Evolutionary conservation across 2,797 vertebrate genomes (phyloP), one percentile per base, ranked within the genome.

Genomic region (Bradypodion pumilum): DNA sequence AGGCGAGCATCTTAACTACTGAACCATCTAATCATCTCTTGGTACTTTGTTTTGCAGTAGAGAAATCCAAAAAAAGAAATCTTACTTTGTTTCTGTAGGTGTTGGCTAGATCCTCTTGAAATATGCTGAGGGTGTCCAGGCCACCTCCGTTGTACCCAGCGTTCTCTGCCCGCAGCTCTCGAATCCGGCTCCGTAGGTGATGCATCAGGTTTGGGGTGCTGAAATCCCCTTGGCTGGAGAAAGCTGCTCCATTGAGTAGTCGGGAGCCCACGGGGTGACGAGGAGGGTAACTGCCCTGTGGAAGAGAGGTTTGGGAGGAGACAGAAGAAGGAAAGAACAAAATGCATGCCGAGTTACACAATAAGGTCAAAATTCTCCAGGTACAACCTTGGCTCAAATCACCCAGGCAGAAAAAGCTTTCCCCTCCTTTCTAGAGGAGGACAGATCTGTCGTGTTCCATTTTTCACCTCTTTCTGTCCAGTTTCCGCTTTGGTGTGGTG

Each of bases 141-240:
- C 74, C 79, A 32, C 89, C 89, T 73, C 68, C n/a, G 80, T 80
- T 80, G 62, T 76, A 83, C 46, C 93, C 90, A 46, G 91, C 66
- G 19, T 86, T 96, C 87, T 97, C 96, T 0, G 93, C 86, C 12
- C 93, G 92, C 29, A 97, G 95, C 90, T 96, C 96, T 81, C 88
- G 94, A 81, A 97, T 95, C 75, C 92, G 93, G 70, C 92, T 93
- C 93, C 97, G 97, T 37, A 97, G 95, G 90, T 96, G 94, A 37
- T 78, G 90, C 2, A 97, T 92, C 9, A 97, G 94, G 80, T 96
- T 96, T 35, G 95, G 88, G 7, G 96, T 95, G 78, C 94, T 90
- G 82, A 94, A 76, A 35, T 95, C 92, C 16, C 94, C 92, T 46
- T 88, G 89, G 21, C 80, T 27, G 23, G 37, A 44, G 19, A 25